A percentile compares a stretch with the other conserved stretches of the same genome.
These are phyloP conservation scores for Neomicropteryx cornuta DNA, from an alignment of 1,140 invertebrate genomes.

Conservation along the genomic window DNA sequence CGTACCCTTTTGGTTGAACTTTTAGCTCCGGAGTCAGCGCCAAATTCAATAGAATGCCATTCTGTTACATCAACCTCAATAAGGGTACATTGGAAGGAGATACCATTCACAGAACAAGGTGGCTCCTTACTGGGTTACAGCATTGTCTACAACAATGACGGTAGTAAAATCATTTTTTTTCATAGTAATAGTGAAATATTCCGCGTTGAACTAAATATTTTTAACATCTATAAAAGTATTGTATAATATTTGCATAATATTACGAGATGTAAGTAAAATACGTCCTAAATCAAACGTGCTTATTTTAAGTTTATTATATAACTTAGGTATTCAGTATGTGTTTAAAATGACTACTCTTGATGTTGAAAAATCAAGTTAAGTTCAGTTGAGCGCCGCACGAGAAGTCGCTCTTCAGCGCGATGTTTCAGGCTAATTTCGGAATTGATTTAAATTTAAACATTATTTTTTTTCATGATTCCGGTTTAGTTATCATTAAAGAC, in stretches of 20 bases:
- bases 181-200: too few species aligned
- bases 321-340: too few species aligned
- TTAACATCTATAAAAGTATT: slow-evolving; percentile 1
- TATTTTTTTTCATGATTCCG: too few species aligned
- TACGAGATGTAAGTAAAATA: too few species aligned
- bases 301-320: background rate
- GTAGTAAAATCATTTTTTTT: slow-evolving; percentile 16
- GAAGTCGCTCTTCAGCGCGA: too few species aligned
- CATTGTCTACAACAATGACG: slow-evolving; percentile 38
- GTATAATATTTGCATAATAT: slow-evolving; percentile 7
- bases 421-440: too few species aligned
- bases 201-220: too few species aligned
- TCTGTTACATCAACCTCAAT: slow-evolving; percentile 61
- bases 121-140: slow-evolving; percentile 73
- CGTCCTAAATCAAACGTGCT: background rate
- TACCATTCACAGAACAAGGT: slow-evolving; percentile 54
- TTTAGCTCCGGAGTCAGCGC: slow-evolving; percentile 56
- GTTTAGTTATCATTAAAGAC: too few species aligned
- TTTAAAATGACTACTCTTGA: too few species aligned
- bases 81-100: slow-evolving; percentile 68
- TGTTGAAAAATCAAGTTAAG: too few species aligned
- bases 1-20: background rate
- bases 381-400: too few species aligned
- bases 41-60: slow-evolving; percentile 52
- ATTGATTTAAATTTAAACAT: too few species aligned